Evolutionary conservation across 1,140 invertebrate species (phyloP).

Genomic region (Formica selysi): DNA sequence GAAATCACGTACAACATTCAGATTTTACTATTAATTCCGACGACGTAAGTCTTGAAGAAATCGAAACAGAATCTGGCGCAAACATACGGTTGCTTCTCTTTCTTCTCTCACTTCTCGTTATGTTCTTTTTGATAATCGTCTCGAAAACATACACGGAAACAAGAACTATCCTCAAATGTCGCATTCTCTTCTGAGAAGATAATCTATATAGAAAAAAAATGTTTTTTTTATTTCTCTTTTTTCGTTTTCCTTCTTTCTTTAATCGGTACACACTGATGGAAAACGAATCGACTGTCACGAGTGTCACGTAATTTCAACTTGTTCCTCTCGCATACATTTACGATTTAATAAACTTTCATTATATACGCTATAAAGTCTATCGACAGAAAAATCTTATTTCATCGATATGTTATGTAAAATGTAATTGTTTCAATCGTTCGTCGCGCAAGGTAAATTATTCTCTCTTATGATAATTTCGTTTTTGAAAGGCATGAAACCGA

Average conservation of each 20-base stretch:
- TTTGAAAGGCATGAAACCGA: conserved; percentile 73
- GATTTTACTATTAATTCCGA: conserved; percentile 38
- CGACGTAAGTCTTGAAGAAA: conserved; percentile 58
- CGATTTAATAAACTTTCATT: conserved; percentile 67
- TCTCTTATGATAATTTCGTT: conserved; percentile 44
- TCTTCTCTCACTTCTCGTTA: conserved; percentile 26
- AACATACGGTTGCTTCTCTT: conserved; percentile 57
- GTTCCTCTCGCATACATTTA: conserved; percentile 60
- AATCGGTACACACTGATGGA: conserved; percentile 62
- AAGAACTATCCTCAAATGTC: conserved; percentile 55
- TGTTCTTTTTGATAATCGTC: conserved; percentile 36
- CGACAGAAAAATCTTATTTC: conserved; percentile 57
- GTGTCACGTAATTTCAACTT: conserved; percentile 34
- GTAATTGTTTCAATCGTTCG: conserved; percentile 61
- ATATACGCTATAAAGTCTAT: conserved; percentile 67
- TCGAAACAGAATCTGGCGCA: conserved; percentile 47
- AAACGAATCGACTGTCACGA: conserved; percentile 60
- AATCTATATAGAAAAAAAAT: conserved; percentile 49
- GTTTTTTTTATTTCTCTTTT: conserved; percentile 4
- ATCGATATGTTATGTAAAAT: conserved; percentile 76
- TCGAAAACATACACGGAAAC: conserved; percentile 42
- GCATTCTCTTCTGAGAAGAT: conserved; percentile 23
- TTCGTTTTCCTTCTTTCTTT: neutral
- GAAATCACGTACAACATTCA: conserved; percentile 6
- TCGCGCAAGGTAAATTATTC: conserved; percentile 23